Evolutionary conservation across 2,113 vertebrate genomes (phyloP).

Genomic region (Nothoprocta perdicaria): DNA sequence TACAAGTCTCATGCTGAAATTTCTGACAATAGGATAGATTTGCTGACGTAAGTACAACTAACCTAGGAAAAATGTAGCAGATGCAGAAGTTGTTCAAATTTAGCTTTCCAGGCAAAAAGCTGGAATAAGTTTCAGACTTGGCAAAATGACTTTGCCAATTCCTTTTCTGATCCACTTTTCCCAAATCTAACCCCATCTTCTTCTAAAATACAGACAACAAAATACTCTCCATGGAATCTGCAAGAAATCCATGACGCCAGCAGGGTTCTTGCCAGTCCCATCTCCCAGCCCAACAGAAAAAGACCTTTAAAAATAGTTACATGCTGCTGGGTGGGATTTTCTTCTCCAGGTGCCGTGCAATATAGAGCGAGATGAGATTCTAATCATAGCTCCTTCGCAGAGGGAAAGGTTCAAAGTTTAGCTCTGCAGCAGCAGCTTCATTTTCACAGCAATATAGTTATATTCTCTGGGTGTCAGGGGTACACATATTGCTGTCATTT

Average conservation of each 20-base stretch:
- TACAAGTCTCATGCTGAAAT: background rate
- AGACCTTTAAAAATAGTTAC: constrained; percentile 52
- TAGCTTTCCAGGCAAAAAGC: background rate
- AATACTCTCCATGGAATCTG: background rate
- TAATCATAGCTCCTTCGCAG: constrained; percentile 57
- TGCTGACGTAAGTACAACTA: background rate
- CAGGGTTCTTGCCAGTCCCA: constrained; percentile 23
- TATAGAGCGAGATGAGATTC: constrained; percentile 39
- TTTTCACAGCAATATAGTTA: constrained; percentile 59
- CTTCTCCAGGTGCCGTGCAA: constrained; percentile 39
- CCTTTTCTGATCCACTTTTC: background rate
- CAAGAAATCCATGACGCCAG: background rate
- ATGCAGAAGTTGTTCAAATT: background rate
- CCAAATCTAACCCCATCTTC: background rate
- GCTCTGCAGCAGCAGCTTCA: constrained; percentile 3
- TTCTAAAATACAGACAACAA: background rate
- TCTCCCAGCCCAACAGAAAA: constrained; percentile 5
- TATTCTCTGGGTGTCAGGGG: constrained; percentile 46
- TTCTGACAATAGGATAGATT: background rate
- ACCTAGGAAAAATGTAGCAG: background rate
- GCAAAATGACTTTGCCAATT: background rate
- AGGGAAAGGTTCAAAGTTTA: constrained; percentile 60
- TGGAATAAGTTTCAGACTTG: constrained; percentile 27
- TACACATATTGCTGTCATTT: constrained; percentile 42
- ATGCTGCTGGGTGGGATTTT: constrained; percentile 59